phyloP scores from a whole-genome alignment of 2,113 vertebrate genomes.

The Eonycteris spelaea region DNA sequence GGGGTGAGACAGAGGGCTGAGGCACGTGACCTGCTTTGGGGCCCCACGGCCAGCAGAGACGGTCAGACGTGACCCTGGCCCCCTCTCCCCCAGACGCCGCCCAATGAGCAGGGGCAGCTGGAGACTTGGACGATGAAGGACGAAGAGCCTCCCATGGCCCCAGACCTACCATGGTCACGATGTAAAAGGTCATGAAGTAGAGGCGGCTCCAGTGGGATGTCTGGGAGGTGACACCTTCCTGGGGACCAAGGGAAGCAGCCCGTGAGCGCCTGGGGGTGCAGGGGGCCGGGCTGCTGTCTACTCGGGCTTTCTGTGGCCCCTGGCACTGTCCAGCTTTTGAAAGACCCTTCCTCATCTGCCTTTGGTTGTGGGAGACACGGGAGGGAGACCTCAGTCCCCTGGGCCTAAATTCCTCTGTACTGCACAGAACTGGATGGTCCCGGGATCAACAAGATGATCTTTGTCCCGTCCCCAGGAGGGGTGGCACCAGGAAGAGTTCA shows the following conservation, averaged over 20 bases:
- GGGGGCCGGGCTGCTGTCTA: background rate
- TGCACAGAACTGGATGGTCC: rapidly evolving
- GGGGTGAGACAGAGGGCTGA: background rate
- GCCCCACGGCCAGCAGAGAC: rapidly evolving
- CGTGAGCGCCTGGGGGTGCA: background rate
- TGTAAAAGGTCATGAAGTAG: conserved; percentile 99
- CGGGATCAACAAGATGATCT: background rate
- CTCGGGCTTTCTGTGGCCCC: background rate
- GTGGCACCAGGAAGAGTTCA: background rate
- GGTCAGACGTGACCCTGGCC: rapidly evolving
- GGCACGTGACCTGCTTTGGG: rapidly evolving
- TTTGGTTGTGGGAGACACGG: background rate
- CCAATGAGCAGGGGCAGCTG: background rate
- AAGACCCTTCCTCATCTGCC: rapidly evolving
- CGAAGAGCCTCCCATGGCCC: rapidly evolving
- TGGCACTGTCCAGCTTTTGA: rapidly evolving
- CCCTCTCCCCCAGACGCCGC: background rate
- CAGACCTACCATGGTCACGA: conserved; percentile 95
- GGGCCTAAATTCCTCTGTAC: background rate
- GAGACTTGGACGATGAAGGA: too few species aligned
- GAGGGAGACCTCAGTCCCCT: background rate
- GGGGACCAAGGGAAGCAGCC: background rate
- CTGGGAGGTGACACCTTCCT: conserved; percentile 98
- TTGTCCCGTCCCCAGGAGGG: background rate
- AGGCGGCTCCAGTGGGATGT: conserved; percentile 97